These are phyloP conservation scores for Morphnarchus princeps DNA, from an alignment of 2,113 vertebrate species.

Conservation along the genomic window DNA sequence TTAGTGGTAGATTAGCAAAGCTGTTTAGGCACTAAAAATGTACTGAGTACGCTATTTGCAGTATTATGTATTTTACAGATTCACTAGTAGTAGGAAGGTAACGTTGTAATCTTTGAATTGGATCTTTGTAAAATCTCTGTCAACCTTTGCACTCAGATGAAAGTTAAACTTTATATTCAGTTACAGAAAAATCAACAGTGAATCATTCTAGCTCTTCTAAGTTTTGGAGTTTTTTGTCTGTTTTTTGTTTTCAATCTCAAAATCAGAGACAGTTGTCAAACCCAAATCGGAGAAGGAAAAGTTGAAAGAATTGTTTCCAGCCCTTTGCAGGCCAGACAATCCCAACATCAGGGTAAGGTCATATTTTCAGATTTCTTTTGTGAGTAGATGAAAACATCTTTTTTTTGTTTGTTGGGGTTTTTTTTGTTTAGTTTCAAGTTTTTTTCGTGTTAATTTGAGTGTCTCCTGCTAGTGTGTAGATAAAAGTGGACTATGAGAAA, in stretches of 20 bases:
- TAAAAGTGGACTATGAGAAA: not conserved
- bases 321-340: constrained; percentile 88
- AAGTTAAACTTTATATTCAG: not conserved
- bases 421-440: not conserved
- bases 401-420: not conserved
- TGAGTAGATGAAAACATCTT: not conserved
- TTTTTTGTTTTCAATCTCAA: not conserved
- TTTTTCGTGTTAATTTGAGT: not conserved
- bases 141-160: not conserved
- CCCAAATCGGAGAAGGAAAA: constrained; percentile 87
- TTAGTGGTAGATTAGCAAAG: not conserved
- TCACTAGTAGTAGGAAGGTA: not conserved
- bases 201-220: not conserved
- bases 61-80: not conserved
- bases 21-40: not conserved
- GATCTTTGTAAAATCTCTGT: not conserved
- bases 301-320: constrained; percentile 91
- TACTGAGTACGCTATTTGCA: rapidly evolving
- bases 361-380: not conserved
- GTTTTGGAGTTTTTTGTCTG: not conserved
- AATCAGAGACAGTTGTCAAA: constrained; percentile 72
- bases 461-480: not conserved
- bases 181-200: not conserved
- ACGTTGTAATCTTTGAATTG: rapidly evolving
- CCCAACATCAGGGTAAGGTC: constrained; percentile 79